Evolutionary conservation across 2,113 vertebrate species (phyloP).

Genomic region (Corvus cornix): DNA sequence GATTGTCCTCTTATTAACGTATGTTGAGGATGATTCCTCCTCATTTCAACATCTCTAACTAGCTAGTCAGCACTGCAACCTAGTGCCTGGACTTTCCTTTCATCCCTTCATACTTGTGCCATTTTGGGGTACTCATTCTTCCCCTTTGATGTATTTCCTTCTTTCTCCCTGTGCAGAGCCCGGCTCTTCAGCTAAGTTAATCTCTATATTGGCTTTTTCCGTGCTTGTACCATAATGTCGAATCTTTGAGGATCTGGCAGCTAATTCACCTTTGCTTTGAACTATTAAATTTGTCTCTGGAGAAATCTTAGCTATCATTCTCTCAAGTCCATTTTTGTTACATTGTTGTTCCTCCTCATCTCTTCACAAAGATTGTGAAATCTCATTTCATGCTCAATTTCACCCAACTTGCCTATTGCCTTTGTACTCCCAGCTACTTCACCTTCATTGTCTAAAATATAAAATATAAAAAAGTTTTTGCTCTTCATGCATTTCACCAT

Average conservation of each 20-base stretch:
- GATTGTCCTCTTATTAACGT: background rate
- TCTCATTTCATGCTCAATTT: slow-evolving; percentile 64
- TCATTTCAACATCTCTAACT: background rate
- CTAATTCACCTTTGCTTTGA: slow-evolving; percentile 4
- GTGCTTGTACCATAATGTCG: background rate
- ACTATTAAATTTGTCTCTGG: background rate
- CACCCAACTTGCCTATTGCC: slow-evolving; percentile 27
- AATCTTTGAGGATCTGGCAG: background rate
- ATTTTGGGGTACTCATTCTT: background rate
- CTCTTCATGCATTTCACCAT: background rate
- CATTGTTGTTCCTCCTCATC: background rate
- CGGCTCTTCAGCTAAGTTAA: background rate
- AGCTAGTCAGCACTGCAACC: background rate
- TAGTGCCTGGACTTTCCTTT: background rate
- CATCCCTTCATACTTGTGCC: background rate
- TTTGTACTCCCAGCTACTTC: slow-evolving; percentile 5
- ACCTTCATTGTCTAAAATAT: background rate
- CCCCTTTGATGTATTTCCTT: background rate
- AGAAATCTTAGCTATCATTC: background rate
- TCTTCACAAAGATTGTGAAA: slow-evolving; percentile 16
- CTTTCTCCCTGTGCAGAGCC: background rate
- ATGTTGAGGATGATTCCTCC: background rate
- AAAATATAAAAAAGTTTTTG: background rate
- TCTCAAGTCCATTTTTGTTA: slow-evolving; percentile 11
- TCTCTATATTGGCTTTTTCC: background rate